Evolutionary conservation across 2,113 vertebrate species (phyloP).

Genomic region (Stomatorhinus ivindoensis): DNA sequence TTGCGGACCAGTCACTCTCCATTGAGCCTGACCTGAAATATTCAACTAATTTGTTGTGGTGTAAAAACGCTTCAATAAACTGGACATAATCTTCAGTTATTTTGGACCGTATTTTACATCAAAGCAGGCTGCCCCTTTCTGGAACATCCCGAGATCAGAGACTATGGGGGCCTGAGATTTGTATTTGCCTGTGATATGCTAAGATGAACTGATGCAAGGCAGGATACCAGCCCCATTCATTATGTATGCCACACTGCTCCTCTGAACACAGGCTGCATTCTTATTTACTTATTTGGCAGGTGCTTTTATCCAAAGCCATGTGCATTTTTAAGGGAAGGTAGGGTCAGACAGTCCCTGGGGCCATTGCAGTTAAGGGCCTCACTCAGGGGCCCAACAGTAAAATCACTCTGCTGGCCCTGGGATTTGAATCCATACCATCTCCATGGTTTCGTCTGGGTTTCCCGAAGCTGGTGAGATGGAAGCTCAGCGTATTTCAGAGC

Average conservation of each 20-base stretch:
- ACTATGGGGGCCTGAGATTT: not conserved
- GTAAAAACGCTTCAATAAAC: not conserved
- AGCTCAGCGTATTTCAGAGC: not conserved
- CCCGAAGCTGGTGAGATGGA: not conserved
- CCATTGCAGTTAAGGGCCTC: not conserved
- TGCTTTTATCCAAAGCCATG: not conserved
- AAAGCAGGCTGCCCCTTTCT: not conserved
- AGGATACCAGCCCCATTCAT: not conserved
- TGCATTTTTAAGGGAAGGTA: not conserved
- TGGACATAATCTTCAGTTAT: not conserved
- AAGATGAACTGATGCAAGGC: not conserved
- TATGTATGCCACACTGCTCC: not conserved
- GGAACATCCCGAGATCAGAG: not conserved
- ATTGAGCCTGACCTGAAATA: not conserved
- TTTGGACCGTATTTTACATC: not conserved
- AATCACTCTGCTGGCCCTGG: not conserved
- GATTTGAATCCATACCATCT: not conserved
- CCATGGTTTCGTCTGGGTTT: not conserved
- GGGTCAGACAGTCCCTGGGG: not conserved
- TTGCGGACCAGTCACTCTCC: not conserved
- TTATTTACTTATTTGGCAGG: not conserved
- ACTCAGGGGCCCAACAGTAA: not conserved
- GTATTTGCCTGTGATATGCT: not conserved
- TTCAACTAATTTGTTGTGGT: not conserved
- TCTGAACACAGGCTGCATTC: not conserved